phyloP scores from a whole-genome alignment of 2,888 invertebrate species.

The Dione juno region DNA sequence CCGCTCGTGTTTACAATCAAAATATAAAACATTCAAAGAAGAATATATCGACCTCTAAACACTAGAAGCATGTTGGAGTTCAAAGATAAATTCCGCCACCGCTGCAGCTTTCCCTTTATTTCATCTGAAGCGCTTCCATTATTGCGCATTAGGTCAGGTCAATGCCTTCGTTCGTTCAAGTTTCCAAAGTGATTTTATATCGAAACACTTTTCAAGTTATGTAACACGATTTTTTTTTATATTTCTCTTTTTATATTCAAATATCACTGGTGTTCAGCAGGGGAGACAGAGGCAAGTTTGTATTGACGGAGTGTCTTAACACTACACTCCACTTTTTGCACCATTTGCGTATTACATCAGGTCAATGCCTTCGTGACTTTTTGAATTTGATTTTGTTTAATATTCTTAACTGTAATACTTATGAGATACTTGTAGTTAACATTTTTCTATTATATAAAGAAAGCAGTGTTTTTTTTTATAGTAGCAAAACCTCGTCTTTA shows the following conservation, averaged over 20 bases:
- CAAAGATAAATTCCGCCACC: neutral
- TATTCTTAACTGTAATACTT: neutral
- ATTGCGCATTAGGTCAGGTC: slow-evolving; percentile 4
- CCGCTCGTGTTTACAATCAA: too few species aligned
- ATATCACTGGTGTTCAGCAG: too few species aligned
- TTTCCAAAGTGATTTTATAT: slow-evolving; percentile 3
- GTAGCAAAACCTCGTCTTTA: too few species aligned
- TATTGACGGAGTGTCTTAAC: too few species aligned
- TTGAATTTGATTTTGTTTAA: neutral
- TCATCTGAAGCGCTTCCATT: slow-evolving; percentile 5
- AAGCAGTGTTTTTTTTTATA: too few species aligned
- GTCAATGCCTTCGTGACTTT: neutral
- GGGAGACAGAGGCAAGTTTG: too few species aligned
- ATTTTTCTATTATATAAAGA: too few species aligned
- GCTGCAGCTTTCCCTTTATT: neutral
- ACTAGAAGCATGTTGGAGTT: neutral
- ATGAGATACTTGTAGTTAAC: neutral
- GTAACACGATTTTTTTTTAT: neutral
- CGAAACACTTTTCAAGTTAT: neutral
- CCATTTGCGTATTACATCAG: neutral
- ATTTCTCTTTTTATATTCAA: too few species aligned
- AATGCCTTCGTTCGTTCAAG: slow-evolving; percentile 9
- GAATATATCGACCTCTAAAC: neutral
- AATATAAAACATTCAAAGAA: neutral
- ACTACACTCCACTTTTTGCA: too few species aligned